A percentile compares a stretch with the other conserved stretches of the same genome.
phyloP scores from a whole-genome alignment of 2,113 vertebrate species.

The Pandion haliaetus region DNA sequence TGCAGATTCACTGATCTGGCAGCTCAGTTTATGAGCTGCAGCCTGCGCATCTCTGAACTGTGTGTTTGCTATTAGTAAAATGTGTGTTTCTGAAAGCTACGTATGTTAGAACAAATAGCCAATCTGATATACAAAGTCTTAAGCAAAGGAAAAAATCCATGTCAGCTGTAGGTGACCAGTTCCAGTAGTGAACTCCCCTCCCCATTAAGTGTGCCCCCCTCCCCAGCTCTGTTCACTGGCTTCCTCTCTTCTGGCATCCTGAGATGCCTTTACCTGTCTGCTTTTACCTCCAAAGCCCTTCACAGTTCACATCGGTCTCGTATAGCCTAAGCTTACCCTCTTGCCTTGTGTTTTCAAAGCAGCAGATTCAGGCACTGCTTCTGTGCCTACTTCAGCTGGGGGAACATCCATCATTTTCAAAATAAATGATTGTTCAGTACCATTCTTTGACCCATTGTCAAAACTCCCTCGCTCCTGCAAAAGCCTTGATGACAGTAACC shows the following conservation, averaged over 20 bases:
- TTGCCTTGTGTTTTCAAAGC: not conserved
- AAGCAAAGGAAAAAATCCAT: not conserved
- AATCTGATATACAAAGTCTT: not conserved
- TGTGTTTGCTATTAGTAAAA: not conserved
- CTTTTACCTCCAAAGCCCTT: not conserved
- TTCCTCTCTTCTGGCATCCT: not conserved
- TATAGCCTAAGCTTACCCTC: not conserved
- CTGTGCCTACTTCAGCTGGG: not conserved
- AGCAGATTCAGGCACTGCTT: not conserved
- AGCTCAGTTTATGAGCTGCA: not conserved
- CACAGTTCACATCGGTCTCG: not conserved
- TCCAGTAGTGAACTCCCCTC: not conserved
- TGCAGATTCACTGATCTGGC: not conserved
- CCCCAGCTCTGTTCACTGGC: not conserved
- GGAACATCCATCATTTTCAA: not conserved
- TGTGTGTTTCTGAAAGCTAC: not conserved
- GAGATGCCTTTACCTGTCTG: not conserved
- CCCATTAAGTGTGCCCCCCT: not conserved
- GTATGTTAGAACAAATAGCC: not conserved
- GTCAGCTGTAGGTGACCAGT: fast-evolving
- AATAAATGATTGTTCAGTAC: not conserved
- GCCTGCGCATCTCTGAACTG: not conserved
- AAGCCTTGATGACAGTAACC: not conserved
- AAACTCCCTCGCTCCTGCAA: not conserved
- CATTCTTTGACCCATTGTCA: not conserved